Evolutionary conservation across 2,888 invertebrate genomes (phyloP), one percentile per base, ranked within the genome.

Genomic region (Blastobasis adustella): DNA sequence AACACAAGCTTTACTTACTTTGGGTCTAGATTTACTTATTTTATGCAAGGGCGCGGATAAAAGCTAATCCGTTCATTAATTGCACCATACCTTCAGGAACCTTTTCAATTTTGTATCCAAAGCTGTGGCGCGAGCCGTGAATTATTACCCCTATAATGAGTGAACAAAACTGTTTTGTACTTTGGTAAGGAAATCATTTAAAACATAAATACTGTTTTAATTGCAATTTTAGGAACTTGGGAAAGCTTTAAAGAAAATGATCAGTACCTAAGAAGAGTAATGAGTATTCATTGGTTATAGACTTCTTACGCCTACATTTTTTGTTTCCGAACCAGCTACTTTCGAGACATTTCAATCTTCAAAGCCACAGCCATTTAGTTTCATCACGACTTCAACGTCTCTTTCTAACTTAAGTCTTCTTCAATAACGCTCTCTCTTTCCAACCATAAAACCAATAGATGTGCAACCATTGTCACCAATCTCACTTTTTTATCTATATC

Each of bases 131-230:
- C 64, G 58, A 63, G 65, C 23, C 65, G 69, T 72, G 69, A 76
- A 73, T 72, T 73, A 74, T 76, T 67, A 62, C 65, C 57, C 55
- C 59, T 52, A 61, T 73, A 69, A 70, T 69, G 69, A 73, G 65
- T 50, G 54, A 59, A 68, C 68, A 71, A 68, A 67, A 65, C 62
- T 65, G 63, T 62, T 63, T 67, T 70, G 61, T 61, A 63, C 44
- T 47, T 51, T 42, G 37, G 36, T 41, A 49, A 42, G 23, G 23
- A 23, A 23, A 23, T 23, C 23, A 23, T 23, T 23, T 23, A 23
- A 23, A 23, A 23, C 23, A 23, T 23, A 23, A 23, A 23, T 23
- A 23, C 23, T 23, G 23, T 23, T 23, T 23, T 23, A 23, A 23
- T 23, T 23, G 23, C 3, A 23, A 23, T 23, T 23, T 23, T 23